Evolutionary conservation across 2,113 vertebrate species (phyloP), one percentile per base, ranked within the genome.

Genomic region (Otus sunia): DNA sequence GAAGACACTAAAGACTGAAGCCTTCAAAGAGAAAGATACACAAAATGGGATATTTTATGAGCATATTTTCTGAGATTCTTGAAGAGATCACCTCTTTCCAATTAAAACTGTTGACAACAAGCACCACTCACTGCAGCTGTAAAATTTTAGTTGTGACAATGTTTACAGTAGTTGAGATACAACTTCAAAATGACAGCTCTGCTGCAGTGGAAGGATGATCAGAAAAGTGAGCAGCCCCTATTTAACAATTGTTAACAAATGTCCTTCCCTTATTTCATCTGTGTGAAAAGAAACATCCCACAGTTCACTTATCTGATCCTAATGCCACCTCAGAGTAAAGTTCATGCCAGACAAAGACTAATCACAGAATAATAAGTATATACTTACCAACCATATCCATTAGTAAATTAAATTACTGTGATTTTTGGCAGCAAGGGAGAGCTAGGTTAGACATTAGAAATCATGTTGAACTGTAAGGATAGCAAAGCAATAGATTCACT

Each of bases 391-490:
- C 63, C 4, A 0, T 92, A 95, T 87, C 94, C 95, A 96, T 95
- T 96, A 97, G 92, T 94, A 95, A 95, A 97, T 95, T 90, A 94
- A 93, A 83, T 95, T 95, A 83, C 88, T 6, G 4, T 86, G 87
- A 95, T 92, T 97, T 96, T 94, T 96, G 96, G 92, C 93, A 96
- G 89, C 81, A 90, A 90, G 26, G 34, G 45, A 94, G 50, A 92
- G 81, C 32, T 68, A 88, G 81, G 77, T 95, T 95, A 94, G 90
- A 73, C 71, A 88, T 91, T 53, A 95, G 87, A 88, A 93, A 90
- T 82, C 0, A 88, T 85, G 90, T 32, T 93, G 39, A 87, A 82
- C 58, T 53, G 19, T 62, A 93, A 82, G 53, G 41, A 95, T 43
- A 91, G 66, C 53, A 94, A 94, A 96, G 77, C 80, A 93, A 93